Conservation (phyloP, 2,888 invertebrate genomes). For the Lasioglossum calceatum region DNA sequence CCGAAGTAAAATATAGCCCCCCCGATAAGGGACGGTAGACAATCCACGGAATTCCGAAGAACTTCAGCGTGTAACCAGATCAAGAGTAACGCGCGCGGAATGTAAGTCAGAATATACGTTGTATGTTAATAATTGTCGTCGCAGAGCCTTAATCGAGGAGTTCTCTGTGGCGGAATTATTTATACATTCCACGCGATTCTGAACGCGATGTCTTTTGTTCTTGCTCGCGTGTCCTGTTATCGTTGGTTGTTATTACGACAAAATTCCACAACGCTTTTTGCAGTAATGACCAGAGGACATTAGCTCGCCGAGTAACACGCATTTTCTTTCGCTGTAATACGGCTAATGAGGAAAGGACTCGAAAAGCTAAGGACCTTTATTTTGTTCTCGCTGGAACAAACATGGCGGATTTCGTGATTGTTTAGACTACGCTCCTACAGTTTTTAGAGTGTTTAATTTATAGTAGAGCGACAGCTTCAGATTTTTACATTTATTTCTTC, state of each 20-base stretch:
- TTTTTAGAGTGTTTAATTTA: background rate
- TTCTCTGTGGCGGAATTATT: slow-evolving; percentile 46
- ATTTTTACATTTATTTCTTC: background rate
- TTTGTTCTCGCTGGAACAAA: background rate
- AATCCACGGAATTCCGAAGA: background rate
- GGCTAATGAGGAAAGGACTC: background rate
- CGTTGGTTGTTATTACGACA: background rate
- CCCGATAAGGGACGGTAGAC: background rate
- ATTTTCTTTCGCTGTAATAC: background rate
- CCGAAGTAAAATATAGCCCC: background rate
- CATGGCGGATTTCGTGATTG: background rate
- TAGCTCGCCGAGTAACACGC: slow-evolving; percentile 3
- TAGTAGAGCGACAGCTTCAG: background rate
- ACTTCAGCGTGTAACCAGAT: background rate
- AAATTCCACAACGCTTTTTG: slow-evolving; percentile 9
- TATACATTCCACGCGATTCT: slow-evolving; percentile 58
- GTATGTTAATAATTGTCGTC: slow-evolving; percentile 36
- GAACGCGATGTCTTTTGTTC: slow-evolving; percentile 32
- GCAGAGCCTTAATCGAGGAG: slow-evolving; percentile 27
- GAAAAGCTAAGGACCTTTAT: background rate
- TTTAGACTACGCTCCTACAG: background rate
- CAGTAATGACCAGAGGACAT: slow-evolving; percentile 6
- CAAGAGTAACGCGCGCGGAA: background rate
- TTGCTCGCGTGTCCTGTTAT: slow-evolving; percentile 9
- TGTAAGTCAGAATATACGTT: slow-evolving; percentile 11